Evolutionary conservation across 2,113 vertebrate species (phyloP).

Genomic region (Geococcyx californianus): DNA sequence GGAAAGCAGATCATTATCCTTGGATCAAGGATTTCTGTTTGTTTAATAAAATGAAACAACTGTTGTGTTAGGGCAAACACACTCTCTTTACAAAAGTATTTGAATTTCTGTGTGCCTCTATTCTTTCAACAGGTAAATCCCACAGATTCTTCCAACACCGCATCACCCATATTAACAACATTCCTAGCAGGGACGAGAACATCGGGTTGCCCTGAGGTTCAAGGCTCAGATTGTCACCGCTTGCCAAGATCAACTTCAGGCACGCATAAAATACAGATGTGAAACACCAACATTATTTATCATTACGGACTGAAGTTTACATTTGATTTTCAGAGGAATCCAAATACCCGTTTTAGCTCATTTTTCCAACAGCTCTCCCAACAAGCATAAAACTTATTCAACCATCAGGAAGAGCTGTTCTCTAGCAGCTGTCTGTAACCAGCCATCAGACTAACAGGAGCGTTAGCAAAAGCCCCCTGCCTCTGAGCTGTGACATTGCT

Average conservation of each 20-base stretch:
- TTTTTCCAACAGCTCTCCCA: background rate
- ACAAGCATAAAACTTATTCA: background rate
- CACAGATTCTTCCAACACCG: background rate
- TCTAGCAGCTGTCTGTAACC: background rate
- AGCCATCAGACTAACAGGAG: background rate
- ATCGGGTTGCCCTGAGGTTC: background rate
- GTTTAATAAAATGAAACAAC: background rate
- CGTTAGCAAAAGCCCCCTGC: background rate
- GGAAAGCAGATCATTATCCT: background rate
- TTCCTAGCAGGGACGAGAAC: background rate
- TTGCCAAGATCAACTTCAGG: background rate
- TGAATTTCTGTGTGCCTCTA: background rate
- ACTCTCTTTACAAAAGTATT: background rate
- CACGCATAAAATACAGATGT: background rate
- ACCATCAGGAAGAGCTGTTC: background rate
- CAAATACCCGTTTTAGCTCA: background rate
- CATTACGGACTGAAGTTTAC: background rate
- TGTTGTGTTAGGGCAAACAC: background rate
- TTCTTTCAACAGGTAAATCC: background rate
- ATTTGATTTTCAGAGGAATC: background rate
- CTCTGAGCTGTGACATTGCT: background rate
- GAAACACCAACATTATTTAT: background rate
- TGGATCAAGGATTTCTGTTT: background rate
- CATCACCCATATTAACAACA: background rate
- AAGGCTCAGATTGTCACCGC: background rate